Evolutionary conservation across 2,113 vertebrate genomes (phyloP), one percentile per base, ranked within the genome.

Genomic region (Equus przewalskii): DNA sequence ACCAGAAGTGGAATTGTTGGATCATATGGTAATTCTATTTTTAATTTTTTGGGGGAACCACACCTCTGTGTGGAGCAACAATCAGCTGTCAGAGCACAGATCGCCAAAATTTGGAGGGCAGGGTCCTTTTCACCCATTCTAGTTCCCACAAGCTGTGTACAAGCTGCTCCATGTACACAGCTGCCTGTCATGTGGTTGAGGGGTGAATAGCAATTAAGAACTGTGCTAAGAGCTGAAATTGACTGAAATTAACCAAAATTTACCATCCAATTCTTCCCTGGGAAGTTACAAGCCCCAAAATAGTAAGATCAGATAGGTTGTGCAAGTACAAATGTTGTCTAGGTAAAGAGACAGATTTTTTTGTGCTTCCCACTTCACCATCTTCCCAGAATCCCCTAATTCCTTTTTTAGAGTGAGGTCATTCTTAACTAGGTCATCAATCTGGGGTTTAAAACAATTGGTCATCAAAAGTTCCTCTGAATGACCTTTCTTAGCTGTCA

Each of bases 151-250:
- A 60, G 41, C 60, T 76, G 4, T 16, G 56, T 10, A 2, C 11
- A 41, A 13, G 7, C 11, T 9, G 1, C 46, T 64, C 26, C 10
- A 16, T 0, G 5, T 8, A 18, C 33, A 22, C 3, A 72, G 4
- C 28, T 65, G 2, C 5, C 11, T 49, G 18, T 7, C 28, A 22
- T 12, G 46, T 15, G 18, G 16, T 28, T 69, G 30, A 44, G 16
- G 6, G 10, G 22, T 67, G 41, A 54, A 14, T 51, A 54, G 51
- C 51, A 14, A 14, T 14, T 54, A 54, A 54, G 15, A 54, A 54
- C 51, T 54, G 51, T 14, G 51, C 30, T 46, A 2, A 79, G 28
- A 81, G 80, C 21, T 49, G 56, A 75, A 67, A 67, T 26, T 67
- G 58, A 46, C 12, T 60, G 33, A 75, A 79, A 67, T 93, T 5